Evolutionary conservation across 2,113 vertebrate species (phyloP).

Genomic region (Nibea coibor): DNA sequence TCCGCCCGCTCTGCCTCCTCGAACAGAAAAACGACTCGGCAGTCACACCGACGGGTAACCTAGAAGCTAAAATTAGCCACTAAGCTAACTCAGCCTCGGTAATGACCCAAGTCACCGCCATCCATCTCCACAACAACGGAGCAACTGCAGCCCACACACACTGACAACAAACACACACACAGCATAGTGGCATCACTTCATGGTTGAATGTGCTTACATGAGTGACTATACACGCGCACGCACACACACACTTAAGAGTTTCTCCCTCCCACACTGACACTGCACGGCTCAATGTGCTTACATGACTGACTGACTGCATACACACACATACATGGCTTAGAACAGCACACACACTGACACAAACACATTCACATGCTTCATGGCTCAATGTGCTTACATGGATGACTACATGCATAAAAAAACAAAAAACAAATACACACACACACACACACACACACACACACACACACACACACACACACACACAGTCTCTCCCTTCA

Average conservation of each 20-base stretch:
- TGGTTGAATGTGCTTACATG: slow-evolving; percentile 56
- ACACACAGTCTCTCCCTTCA: background rate
- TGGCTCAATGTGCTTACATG: slow-evolving; percentile 48
- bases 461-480: background rate
- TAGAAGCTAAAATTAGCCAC: slow-evolving; percentile 59
- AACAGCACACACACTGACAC: slow-evolving; percentile 1
- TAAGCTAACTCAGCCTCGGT: slow-evolving; percentile 46
- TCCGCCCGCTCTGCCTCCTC: slow-evolving; percentile 22
- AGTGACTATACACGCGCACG: slow-evolving; percentile 16
- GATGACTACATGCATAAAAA: slow-evolving; percentile 30
- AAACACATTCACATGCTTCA: slow-evolving; percentile 3
- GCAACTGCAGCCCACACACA: slow-evolving; percentile 42
- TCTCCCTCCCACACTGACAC: slow-evolving; percentile 42
- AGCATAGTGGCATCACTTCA: slow-evolving; percentile 35
- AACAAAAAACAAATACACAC: background rate
- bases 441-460: background rate
- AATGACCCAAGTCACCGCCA: slow-evolving; percentile 55
- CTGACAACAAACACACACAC: slow-evolving; percentile 9
- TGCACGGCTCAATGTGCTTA: slow-evolving; percentile 40
- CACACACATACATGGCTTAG: slow-evolving; percentile 38
- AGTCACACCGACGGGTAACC: slow-evolving; percentile 46
- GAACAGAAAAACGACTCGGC: background rate
- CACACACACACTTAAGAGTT: slow-evolving; percentile 1
- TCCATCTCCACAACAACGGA: slow-evolving; percentile 62
- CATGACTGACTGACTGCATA: slow-evolving; percentile 40